Conservation (phyloP, 2,797 vertebrate species). For the Diplodus puntazzo region DNA sequence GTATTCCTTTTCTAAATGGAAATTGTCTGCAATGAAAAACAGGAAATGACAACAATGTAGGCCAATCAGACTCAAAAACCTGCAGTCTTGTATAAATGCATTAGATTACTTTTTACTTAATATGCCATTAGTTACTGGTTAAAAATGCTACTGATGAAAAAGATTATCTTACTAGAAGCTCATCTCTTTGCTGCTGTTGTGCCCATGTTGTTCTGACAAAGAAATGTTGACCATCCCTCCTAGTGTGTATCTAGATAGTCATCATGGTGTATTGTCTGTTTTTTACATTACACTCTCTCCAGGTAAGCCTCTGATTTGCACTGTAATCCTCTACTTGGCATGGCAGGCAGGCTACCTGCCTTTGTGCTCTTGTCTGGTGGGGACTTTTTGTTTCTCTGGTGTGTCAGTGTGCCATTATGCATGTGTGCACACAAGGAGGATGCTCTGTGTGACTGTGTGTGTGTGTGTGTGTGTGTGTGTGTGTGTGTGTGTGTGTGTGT, state of each 20-base stretch:
- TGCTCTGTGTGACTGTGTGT: slow-evolving; percentile 3
- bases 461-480: slow-evolving; percentile 20
- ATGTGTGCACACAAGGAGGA: slow-evolving; percentile 22
- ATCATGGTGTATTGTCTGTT: slow-evolving; percentile 53
- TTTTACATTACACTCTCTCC: slow-evolving; percentile 69
- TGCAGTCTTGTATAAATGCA: background rate
- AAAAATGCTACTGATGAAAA: background rate
- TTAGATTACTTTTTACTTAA: background rate
- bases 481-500: slow-evolving; percentile 5
- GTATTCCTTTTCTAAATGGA: background rate
- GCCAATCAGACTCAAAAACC: background rate
- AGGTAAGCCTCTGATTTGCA: slow-evolving; percentile 71
- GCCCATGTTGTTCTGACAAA: slow-evolving; percentile 11
- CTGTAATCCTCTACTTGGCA: slow-evolving; percentile 74
- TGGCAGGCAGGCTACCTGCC: slow-evolving; percentile 60
- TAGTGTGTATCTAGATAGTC: slow-evolving; percentile 51
- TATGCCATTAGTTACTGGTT: background rate
- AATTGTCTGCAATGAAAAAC: background rate
- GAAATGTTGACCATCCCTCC: slow-evolving; percentile 45
- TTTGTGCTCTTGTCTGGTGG: slow-evolving; percentile 20
- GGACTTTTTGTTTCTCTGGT: slow-evolving; percentile 42
- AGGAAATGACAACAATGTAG: too few species aligned
- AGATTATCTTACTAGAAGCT: background rate
- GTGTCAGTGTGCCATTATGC: slow-evolving; percentile 39
- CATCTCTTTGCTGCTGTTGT: slow-evolving; percentile 21